These are phyloP conservation scores for Choristoneura fumiferana DNA, from an alignment of 1,140 invertebrate species.

Conservation along the genomic window DNA sequence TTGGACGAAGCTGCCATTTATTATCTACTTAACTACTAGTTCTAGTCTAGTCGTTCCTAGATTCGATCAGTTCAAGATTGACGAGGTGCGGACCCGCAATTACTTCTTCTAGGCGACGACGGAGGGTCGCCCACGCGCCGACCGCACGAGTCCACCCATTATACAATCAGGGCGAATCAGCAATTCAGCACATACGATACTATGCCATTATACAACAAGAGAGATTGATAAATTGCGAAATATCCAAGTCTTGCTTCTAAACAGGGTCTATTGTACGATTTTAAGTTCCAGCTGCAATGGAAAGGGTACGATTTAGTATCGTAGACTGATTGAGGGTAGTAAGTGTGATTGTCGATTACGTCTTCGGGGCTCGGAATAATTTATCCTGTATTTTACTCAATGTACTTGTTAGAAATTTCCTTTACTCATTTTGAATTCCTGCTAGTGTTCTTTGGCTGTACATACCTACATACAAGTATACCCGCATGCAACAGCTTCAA, in stretches of 20 bases:
- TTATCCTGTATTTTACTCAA: no score
- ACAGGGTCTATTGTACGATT: constrained; percentile 14
- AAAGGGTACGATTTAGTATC: constrained; percentile 22
- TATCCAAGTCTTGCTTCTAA: constrained; percentile 27
- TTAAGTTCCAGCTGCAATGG: constrained; percentile 24
- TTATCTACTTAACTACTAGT: background rate
- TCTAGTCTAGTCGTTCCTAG: background rate
- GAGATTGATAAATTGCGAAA: constrained; percentile 16
- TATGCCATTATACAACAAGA: constrained; percentile 19
- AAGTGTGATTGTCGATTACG: background rate
- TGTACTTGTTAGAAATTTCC: no score
- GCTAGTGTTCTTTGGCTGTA: no score
- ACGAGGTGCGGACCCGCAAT: constrained; percentile 41
- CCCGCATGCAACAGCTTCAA: no score
- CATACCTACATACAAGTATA: no score
- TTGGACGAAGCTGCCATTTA: no score
- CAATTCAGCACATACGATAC: constrained; percentile 52
- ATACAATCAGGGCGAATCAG: constrained; percentile 72
- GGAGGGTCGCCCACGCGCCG: constrained; percentile 66
- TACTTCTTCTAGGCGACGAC: constrained; percentile 45
- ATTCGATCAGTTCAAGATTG: constrained; percentile 27
- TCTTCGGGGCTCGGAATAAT: no score
- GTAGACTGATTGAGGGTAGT: constrained; percentile 10
- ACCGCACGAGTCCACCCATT: constrained; percentile 62
- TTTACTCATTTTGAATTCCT: no score